Percentiles rank a stretch among this genome's conserved stretches.
Evolutionary conservation across 2,888 invertebrate species (phyloP).

Genomic region (Osmoderma eremita): DNA sequence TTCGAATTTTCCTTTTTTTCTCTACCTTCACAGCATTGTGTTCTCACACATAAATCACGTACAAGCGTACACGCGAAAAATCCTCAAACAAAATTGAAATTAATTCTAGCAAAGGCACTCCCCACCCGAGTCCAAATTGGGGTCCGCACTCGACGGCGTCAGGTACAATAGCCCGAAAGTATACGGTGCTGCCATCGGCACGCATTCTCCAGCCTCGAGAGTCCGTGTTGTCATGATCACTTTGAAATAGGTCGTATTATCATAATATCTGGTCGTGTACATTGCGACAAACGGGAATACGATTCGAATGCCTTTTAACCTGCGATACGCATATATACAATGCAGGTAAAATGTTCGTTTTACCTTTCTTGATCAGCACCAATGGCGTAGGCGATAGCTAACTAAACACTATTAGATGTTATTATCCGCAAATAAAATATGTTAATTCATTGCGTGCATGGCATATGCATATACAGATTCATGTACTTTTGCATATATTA

Average conservation of each 20-base stretch:
- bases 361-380: neutral
- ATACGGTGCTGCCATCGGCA: constrained; percentile 32
- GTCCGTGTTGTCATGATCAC: constrained; percentile 54
- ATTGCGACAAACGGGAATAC: constrained; percentile 48
- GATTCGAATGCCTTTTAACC: constrained; percentile 37
- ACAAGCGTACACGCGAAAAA: constrained; percentile 11
- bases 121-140: constrained; percentile 16
- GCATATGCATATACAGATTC: too few relatives aligned
- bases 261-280: constrained; percentile 55
- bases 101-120: constrained; percentile 26
- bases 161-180: constrained; percentile 23
- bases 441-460: too few relatives aligned
- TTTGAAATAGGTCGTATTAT: constrained; percentile 60
- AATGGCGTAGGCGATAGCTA: neutral
- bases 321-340: constrained; percentile 19
- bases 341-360: constrained; percentile 56
- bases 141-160: constrained; percentile 29
- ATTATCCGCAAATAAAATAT: too few relatives aligned
- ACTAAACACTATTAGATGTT: too few relatives aligned
- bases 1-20: neutral
- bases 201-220: constrained; percentile 24
- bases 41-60: constrained; percentile 24
- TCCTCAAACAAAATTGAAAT: constrained; percentile 26
- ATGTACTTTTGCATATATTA: too few relatives aligned
- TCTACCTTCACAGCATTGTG: neutral